Base-by-base conservation (phyloP, 2,888 invertebrate species). In the Netelia inedita region DNA sequence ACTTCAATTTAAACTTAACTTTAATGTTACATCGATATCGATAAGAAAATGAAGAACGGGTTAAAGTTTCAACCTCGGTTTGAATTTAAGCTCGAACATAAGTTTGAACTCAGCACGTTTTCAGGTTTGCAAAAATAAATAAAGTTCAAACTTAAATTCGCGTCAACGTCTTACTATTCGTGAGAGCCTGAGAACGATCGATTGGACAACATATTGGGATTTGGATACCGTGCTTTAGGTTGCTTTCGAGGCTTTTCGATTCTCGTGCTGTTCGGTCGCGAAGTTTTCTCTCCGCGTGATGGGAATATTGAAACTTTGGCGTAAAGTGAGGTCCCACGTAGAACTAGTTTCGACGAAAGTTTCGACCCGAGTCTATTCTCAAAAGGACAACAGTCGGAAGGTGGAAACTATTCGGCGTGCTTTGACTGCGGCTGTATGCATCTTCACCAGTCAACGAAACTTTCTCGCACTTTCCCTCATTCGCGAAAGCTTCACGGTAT, bases 181-280 rank as follows among this genome's bases (percentile, higher is more conserved):
- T 35, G 65, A 65, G 3, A 28, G 28, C 28, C 16, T 21, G 28
- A 9, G 16, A 28, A 41, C 8, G 16, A 35, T 65, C 43, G 35
- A 65, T 28, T 3, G 28, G 28, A 65, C 16, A 65, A 65, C 43
- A 28, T 28, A n/a, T n/a, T 28, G 65, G n/a, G 10, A 65, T 41
- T 21, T 63, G 43, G 50, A 28, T 53, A 41, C 46, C 21, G 41
- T 61, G 21, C 43, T 61, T 53, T n/a, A 57, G 46, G 53, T 75
- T 57, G 43, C 74, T 35, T 28, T 46, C 23, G 65, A 63, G 50
- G 50, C 28, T 65, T 75, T 75, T 75, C 63, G 61, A 46, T 65
- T 63, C 21, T 57, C 57, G 63, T 75, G 21, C 63, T 46, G 14
- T 61, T 19, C 23, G 59, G 63, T 46, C 8, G 35, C 28, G 1